Evolutionary conservation across 2,888 invertebrate genomes (phyloP).

Genomic region (Ernsta delagoae): DNA sequence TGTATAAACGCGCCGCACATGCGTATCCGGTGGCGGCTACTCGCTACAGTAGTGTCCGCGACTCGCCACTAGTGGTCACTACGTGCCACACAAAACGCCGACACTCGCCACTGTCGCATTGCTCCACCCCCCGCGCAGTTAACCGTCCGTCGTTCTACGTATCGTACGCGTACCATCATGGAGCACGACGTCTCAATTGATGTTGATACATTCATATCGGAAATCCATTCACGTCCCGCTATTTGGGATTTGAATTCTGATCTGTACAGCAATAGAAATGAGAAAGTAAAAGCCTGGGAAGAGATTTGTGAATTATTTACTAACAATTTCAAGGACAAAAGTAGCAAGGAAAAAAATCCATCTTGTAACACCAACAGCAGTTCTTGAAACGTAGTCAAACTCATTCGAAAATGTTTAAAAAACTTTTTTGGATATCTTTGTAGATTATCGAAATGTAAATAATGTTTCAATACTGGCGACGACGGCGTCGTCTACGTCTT

Average conservation of each 20-base stretch:
- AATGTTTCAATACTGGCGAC: too few species aligned
- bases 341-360: slow-evolving; percentile 7
- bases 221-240: slow-evolving; percentile 46
- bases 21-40: slow-evolving; percentile 34
- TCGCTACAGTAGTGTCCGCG: slow-evolving; percentile 37
- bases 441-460: slow-evolving; percentile 47
- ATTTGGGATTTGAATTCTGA: slow-evolving; percentile 47
- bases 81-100: slow-evolving; percentile 34
- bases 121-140: slow-evolving; percentile 22
- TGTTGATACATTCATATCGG: slow-evolving; percentile 45
- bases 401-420: slow-evolving; percentile 47
- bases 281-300: slow-evolving; percentile 47
- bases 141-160: slow-evolving; percentile 7
- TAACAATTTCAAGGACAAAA: slow-evolving; percentile 43
- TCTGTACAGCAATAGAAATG: slow-evolving; percentile 44
- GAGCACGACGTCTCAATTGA: too few species aligned
- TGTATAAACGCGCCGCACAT: slow-evolving; percentile 35
- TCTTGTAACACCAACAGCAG: too few species aligned
- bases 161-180: background rate
- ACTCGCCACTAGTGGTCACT: slow-evolving; percentile 35
- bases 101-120: slow-evolving; percentile 34
- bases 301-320: slow-evolving; percentile 46
- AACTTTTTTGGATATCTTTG: slow-evolving; percentile 45
- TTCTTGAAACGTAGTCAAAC: too few species aligned
- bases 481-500: too few species aligned